phyloP scores from a whole-genome alignment of 1,140 invertebrate species.

The Ceratitis capitata region DNA sequence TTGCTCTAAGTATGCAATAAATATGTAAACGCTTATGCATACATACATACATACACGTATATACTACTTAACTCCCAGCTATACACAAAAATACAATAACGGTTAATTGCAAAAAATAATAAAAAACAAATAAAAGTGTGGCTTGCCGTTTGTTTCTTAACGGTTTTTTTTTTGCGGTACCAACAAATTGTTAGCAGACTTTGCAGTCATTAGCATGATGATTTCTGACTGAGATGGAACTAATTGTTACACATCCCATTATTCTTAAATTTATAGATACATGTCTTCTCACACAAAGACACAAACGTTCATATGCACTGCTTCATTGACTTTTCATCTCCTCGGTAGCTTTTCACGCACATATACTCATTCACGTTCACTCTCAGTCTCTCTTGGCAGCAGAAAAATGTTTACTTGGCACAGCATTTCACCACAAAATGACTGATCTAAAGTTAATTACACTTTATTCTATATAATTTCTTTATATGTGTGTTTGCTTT shows the following conservation, averaged over 20 bases:
- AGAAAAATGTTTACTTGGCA: neutral
- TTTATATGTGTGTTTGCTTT: neutral
- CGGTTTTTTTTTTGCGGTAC: too few relatives aligned
- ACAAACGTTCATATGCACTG: too few relatives aligned
- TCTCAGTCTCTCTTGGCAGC: neutral
- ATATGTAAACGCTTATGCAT: too few relatives aligned
- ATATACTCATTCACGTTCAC: neutral
- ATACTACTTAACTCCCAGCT: too few relatives aligned
- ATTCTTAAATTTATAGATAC: too few relatives aligned
- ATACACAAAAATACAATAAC: too few relatives aligned
- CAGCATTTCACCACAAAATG: neutral
- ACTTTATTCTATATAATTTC: neutral
- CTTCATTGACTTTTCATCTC: neutral
- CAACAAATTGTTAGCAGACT: neutral
- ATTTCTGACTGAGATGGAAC: neutral
- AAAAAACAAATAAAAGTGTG: too few relatives aligned
- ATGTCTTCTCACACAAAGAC: too few relatives aligned
- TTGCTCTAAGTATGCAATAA: too few relatives aligned
- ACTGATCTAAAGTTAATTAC: constrained; percentile 23
- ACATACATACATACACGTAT: too few relatives aligned
- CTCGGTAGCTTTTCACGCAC: neutral
- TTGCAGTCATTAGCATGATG: neutral
- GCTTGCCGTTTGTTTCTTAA: too few relatives aligned
- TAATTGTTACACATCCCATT: neutral
- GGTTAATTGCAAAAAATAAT: too few relatives aligned